Percentiles rank a stretch among this genome's conserved stretches.
These are phyloP conservation scores for Thermophis baileyi DNA, from an alignment of 2,113 vertebrate genomes.

Conservation along the genomic window DNA sequence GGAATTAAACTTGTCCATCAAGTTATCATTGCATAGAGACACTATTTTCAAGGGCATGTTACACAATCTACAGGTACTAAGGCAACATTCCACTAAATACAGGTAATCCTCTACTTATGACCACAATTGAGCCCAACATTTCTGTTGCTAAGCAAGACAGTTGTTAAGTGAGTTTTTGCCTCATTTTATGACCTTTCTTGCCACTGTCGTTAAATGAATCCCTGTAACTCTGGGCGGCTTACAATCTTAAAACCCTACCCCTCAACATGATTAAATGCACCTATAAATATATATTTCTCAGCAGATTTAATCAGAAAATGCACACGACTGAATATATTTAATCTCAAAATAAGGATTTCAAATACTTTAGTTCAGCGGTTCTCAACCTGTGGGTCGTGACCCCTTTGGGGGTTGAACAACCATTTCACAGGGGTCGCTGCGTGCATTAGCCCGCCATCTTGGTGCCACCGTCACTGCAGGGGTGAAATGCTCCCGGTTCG, in stretches of 20 bases:
- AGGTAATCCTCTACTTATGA: too few relatives aligned
- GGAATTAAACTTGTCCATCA: background rate
- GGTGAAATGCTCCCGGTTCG: too few relatives aligned
- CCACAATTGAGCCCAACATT: too few relatives aligned
- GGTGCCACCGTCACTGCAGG: too few relatives aligned
- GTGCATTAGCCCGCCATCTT: too few relatives aligned
- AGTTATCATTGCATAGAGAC: background rate
- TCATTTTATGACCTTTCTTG: background rate
- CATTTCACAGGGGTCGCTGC: too few relatives aligned
- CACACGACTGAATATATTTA: background rate
- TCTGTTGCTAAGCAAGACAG: too few relatives aligned
- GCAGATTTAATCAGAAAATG: background rate
- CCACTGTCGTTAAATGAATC: too few relatives aligned
- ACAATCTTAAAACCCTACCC: background rate
- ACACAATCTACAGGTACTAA: background rate
- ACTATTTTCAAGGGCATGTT: background rate
- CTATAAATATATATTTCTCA: background rate
- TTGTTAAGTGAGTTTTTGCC: too few relatives aligned
- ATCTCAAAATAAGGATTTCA: background rate
- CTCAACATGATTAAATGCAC: background rate
- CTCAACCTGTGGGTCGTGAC: too few relatives aligned
- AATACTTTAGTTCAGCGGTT: background rate
- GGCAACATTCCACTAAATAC: background rate
- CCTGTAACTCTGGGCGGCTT: too few relatives aligned
- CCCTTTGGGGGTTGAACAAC: too few relatives aligned